These are phyloP conservation scores for Lagenorhynchus albirostris DNA, from an alignment of 2,113 vertebrate genomes.

Conservation along the genomic window DNA sequence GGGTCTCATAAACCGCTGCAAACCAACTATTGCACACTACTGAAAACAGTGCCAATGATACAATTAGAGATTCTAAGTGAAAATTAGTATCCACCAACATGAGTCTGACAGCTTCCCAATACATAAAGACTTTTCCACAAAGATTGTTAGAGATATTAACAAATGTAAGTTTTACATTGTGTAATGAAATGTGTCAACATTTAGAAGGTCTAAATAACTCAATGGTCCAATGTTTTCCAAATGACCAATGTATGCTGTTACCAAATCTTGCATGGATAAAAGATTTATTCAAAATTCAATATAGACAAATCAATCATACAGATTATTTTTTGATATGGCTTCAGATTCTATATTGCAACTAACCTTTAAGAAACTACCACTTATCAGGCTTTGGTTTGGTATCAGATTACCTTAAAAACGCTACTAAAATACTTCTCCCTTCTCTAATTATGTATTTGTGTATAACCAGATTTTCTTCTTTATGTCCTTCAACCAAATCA, in stretches of 20 bases:
- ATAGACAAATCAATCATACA: not conserved
- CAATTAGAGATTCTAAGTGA: not conserved
- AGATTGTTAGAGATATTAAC: not conserved
- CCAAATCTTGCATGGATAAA: not conserved
- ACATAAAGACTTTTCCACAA: not conserved
- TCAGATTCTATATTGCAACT: not conserved
- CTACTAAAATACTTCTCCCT: not conserved
- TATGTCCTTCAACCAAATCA: not conserved
- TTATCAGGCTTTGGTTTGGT: not conserved
- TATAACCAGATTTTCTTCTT: not conserved
- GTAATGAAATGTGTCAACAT: not conserved
- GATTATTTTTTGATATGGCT: not conserved
- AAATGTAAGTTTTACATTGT: not conserved
- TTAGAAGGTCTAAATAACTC: not conserved
- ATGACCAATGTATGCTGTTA: not conserved
- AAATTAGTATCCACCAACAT: not conserved
- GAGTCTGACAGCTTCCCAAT: not conserved
- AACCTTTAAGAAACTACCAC: not conserved
- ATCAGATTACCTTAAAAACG: not conserved
- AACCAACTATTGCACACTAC: not conserved
- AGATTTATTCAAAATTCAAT: not conserved
- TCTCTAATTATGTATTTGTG: not conserved
- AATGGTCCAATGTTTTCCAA: not conserved
- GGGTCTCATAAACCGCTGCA: not conserved
- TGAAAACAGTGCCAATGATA: not conserved